These are phyloP conservation scores for Arctia plantaginis DNA, from an alignment of 2,888 invertebrate species.

Conservation along the genomic window DNA sequence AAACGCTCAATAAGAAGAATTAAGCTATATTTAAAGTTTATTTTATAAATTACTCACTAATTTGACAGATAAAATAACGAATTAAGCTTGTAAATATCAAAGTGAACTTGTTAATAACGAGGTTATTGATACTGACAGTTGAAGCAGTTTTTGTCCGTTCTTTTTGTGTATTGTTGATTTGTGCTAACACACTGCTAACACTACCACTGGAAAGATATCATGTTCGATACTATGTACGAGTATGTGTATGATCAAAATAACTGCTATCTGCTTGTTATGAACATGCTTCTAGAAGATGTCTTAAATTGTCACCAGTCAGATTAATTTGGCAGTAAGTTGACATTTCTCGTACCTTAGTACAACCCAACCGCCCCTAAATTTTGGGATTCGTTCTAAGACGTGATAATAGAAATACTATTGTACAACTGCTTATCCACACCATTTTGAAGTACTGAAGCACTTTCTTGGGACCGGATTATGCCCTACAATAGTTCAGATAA, in stretches of 20 bases:
- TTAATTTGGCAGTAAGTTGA: not conserved
- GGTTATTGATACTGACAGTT: too few relatives aligned
- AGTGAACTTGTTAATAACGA: too few relatives aligned
- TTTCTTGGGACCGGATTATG: not conserved
- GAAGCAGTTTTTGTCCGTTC: too few relatives aligned
- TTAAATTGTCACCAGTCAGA: not conserved
- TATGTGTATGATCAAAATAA: too few relatives aligned
- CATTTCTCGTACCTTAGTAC: not conserved
- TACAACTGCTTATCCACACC: not conserved
- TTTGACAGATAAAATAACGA: conserved; percentile 12
- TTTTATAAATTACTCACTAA: not conserved
- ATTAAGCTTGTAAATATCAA: too few relatives aligned
- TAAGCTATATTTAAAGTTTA: not conserved
- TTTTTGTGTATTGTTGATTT: too few relatives aligned
- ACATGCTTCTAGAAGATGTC: not conserved
- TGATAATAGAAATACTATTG: not conserved
- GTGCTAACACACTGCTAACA: not conserved
- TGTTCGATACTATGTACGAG: too few relatives aligned
- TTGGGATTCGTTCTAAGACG: not conserved
- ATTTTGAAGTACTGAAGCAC: not conserved
- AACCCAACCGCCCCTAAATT: too few relatives aligned
- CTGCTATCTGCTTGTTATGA: too few relatives aligned
- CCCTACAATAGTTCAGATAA: not conserved
- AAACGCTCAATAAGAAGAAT: not conserved
- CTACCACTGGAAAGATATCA: not conserved